Evolutionary conservation across 2,797 vertebrate genomes (phyloP).

Genomic region (Enoplosus armatus): DNA sequence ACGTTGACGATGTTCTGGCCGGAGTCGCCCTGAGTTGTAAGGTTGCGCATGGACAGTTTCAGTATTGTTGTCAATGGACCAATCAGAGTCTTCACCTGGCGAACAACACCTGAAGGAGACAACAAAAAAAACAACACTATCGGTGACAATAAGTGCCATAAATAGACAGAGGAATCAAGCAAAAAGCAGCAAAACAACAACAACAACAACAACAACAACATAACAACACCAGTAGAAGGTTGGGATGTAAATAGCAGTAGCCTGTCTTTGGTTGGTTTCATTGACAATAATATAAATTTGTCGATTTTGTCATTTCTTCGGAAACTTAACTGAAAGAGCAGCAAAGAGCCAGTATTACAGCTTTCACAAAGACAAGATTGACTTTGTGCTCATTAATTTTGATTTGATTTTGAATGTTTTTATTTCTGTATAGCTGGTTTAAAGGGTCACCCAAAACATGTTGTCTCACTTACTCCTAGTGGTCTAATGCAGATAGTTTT

Average conservation of each 20-base stretch:
- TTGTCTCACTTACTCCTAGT: conserved; percentile 16
- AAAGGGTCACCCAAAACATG: not conserved
- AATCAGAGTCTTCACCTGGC: conserved; percentile 92
- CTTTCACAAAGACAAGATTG: not conserved
- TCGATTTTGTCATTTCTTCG: not conserved
- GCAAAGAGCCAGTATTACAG: not conserved
- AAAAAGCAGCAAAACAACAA: not conserved
- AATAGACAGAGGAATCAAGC: not conserved
- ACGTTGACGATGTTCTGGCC: conserved; percentile 94
- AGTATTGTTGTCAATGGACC: conserved; percentile 90
- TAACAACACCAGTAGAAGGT: not conserved
- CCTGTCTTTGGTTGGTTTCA: not conserved
- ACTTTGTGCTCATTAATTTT: conserved; percentile 8
- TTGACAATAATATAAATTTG: not conserved
- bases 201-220: not conserved
- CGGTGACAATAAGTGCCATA: not conserved
- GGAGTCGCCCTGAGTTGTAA: conserved; percentile 89
- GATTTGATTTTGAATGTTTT: not conserved
- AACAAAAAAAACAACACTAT: conserved; percentile 31
- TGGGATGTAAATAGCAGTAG: not conserved
- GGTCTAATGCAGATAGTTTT: conserved; percentile 34
- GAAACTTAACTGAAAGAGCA: not conserved
- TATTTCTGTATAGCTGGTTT: not conserved
- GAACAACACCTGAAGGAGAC: conserved; percentile 90
- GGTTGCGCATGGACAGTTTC: conserved; percentile 95